phyloP scores from a whole-genome alignment of 2,797 vertebrate species.

The Phrynocephalus guinanensis region DNA sequence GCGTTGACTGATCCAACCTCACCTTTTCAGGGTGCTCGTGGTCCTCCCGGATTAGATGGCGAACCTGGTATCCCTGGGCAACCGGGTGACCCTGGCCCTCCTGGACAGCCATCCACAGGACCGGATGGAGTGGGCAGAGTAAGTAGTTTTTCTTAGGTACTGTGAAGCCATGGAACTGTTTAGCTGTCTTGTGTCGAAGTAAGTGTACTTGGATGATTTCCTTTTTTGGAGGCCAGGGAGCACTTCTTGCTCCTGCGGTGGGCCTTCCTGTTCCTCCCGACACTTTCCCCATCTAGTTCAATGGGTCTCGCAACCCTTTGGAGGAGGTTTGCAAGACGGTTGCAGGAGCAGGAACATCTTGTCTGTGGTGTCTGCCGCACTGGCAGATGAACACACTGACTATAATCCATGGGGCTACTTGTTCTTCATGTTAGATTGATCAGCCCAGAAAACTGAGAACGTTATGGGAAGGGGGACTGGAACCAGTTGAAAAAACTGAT shows the following conservation, averaged over 20 bases:
- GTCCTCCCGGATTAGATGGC: conserved; percentile 90
- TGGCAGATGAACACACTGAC: neutral
- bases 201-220: neutral
- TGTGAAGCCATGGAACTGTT: neutral
- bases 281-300: too few relatives aligned
- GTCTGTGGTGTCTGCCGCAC: neutral
- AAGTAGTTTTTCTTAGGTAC: conserved; percentile 62
- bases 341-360: neutral
- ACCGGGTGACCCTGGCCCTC: conserved; percentile 92
- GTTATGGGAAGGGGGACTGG: neutral
- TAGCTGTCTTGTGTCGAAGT: neutral
- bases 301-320: neutral
- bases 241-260: neutral
- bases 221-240: too few relatives aligned
- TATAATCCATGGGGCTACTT: neutral
- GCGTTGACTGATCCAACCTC: conserved; percentile 31
- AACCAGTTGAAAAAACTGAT: neutral
- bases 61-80: conserved; percentile 96
- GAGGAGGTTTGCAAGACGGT: neutral
- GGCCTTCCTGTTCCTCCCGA: neutral
- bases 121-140: conserved; percentile 83
- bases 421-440: neutral
- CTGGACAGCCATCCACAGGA: conserved; percentile 88
- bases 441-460: neutral
- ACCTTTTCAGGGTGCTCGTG: conserved; percentile 86